These are phyloP conservation scores for Anastatus disparis DNA, from an alignment of 1,140 invertebrate species.

Conservation along the genomic window DNA sequence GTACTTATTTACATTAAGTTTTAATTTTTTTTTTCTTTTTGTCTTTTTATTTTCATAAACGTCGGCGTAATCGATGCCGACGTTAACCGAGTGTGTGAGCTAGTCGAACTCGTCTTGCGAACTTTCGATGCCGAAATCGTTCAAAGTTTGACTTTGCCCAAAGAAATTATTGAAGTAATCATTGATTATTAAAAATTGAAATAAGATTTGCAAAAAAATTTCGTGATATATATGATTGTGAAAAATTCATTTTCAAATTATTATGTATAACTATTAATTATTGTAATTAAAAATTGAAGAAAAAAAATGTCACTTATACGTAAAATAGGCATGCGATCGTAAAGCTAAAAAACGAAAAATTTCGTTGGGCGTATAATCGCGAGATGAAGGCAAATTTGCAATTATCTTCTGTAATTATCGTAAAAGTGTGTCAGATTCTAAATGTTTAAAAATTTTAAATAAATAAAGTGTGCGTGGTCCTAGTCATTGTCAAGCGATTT, in stretches of 20 bases:
- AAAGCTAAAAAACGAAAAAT: neutral
- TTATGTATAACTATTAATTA: neutral
- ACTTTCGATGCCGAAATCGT: conserved; percentile 32
- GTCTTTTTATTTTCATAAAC: conserved; percentile 41
- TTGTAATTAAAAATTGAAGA: neutral
- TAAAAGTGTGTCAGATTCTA: neutral
- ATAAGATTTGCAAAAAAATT: neutral
- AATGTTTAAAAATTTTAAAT: neutral
- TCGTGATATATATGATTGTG: neutral
- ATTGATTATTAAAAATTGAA: neutral
- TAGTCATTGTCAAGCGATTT: neutral
- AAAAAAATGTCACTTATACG: neutral
- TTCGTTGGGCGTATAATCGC: neutral
- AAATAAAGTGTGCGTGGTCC: no score
- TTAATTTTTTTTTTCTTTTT: conserved; percentile 26
- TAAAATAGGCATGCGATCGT: neutral
- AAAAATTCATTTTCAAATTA: neutral
- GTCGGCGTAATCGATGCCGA: conserved; percentile 35
- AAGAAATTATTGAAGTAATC: neutral
- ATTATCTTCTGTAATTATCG: neutral
- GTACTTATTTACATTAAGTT: no score
- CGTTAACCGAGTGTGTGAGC: conserved; percentile 57
- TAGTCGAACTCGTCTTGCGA: conserved; percentile 60
- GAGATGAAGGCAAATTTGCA: conserved; percentile 22
- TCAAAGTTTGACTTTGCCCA: conserved; percentile 32